Evolutionary conservation across 2,888 invertebrate genomes (phyloP), one percentile per base, ranked within the genome.

Genomic region (Volucella bombylans): DNA sequence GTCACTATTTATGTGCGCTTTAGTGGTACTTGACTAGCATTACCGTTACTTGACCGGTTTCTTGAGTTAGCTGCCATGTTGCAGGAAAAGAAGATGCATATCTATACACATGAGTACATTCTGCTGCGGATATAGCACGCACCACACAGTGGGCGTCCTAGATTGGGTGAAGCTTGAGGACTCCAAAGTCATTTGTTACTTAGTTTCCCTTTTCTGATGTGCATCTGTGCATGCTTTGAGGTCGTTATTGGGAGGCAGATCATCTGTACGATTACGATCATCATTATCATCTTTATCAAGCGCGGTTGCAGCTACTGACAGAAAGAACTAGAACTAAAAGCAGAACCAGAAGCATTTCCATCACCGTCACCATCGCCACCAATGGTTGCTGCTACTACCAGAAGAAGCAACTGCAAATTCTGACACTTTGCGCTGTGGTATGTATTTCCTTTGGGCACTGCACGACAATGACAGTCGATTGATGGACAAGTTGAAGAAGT

Each of bases 401-500:
- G 41, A n/a, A 57, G 64, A 64, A 45, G 23, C 69, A 67, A 49
- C 38, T 59, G 73, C 31, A 31, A 74, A 55, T 43, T 31, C 49
- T 72, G 77, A 67, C 77, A 82, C 77, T 67, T 65, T 67, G 72
- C 1, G 2, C 59, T 71, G 67, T 72, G 72, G 39, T 77, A 82
- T 72, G 39, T 77, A 82, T 72, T 77, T 82, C 72, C 71, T 64
- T 39, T 31, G 49, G 52, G 38, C 49, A 49, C 54, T 72, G 49
- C 52, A 82, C 52, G 69, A 77, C 65, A 71, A 77, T 77, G 61
- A 31, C 59, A 77, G 67, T 23, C 82, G 67, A 73, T 67, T 77
- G 82, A 82, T 65, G 65, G 82, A 82, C 77, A 71, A 72, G 65
- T 67, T 62, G 47, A 52, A 49, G 57, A 55, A 59, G 72, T 72